A percentile compares a stretch with the other conserved stretches of the same genome.
Evolutionary conservation across 2,113 vertebrate genomes (phyloP).

Genomic region (Maccullochella peelii): DNA sequence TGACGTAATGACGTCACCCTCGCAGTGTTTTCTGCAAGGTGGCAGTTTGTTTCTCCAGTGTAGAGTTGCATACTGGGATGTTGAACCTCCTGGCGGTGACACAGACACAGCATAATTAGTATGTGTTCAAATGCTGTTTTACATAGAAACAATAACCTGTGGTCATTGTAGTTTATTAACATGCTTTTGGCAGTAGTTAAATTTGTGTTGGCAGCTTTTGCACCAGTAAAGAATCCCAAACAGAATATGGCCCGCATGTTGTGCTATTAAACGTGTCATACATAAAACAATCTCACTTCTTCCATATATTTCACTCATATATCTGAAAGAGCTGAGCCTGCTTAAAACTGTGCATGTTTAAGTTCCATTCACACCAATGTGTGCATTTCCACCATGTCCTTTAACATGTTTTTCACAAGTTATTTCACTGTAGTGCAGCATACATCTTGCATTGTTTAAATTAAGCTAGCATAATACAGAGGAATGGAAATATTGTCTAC

Average conservation of each 20-base stretch:
- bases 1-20: not conserved
- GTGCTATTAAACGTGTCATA: not conserved
- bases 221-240: not conserved
- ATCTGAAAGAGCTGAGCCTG: not conserved
- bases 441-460: not conserved
- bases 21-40: not conserved
- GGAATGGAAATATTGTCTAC: not conserved
- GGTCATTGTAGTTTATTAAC: not conserved
- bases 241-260: not conserved
- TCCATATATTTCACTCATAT: not conserved
- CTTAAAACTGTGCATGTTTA: constrained; percentile 16
- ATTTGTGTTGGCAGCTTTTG: not conserved
- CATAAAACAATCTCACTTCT: not conserved
- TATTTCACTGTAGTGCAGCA: not conserved
- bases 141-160: not conserved
- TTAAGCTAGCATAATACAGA: not conserved
- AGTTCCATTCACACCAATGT: constrained; percentile 9
- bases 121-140: not conserved
- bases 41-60: not conserved
- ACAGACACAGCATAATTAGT: not conserved
- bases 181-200: not conserved
- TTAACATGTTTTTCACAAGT: not conserved
- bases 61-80: not conserved
- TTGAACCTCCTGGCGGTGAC: not conserved
- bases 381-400: not conserved